Percentiles rank a stretch among this genome's conserved stretches.
phyloP scores from a whole-genome alignment of 2,113 vertebrate species.

The Rhipidura dahli region DNA sequence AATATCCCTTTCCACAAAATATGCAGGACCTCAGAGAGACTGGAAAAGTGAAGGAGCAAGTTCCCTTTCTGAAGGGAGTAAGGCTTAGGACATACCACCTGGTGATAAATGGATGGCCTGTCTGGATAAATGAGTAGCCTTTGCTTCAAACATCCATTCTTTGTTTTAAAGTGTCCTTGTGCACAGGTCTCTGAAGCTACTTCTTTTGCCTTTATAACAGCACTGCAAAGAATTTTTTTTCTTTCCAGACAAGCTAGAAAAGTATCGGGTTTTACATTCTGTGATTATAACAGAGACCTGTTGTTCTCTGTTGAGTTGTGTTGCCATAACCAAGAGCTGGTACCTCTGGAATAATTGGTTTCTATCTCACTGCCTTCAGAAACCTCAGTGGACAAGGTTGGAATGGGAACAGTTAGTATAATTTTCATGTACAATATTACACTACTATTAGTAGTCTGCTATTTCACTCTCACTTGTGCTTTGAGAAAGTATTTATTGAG shows the following conservation, averaged over 20 bases:
- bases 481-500: background rate
- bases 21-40: background rate
- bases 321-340: background rate
- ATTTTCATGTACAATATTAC: background rate
- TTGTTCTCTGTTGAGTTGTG: background rate
- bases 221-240: background rate
- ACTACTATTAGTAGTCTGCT: background rate
- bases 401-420: background rate
- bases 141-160: background rate
- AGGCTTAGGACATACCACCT: background rate
- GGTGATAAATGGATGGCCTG: background rate
- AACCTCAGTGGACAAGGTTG: background rate
- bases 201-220: background rate
- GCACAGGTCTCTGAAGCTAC: background rate
- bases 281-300: background rate
- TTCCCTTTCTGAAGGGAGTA: background rate
- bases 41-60: background rate
- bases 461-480: background rate
- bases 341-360: background rate
- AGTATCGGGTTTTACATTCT: background rate
- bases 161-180: slow-evolving; percentile 32
- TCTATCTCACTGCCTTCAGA: background rate
- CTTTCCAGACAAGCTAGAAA: background rate
- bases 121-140: background rate
- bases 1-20: background rate